Conservation (phyloP, 2,797 vertebrate species). For the Ispidina lecontei region DNA sequence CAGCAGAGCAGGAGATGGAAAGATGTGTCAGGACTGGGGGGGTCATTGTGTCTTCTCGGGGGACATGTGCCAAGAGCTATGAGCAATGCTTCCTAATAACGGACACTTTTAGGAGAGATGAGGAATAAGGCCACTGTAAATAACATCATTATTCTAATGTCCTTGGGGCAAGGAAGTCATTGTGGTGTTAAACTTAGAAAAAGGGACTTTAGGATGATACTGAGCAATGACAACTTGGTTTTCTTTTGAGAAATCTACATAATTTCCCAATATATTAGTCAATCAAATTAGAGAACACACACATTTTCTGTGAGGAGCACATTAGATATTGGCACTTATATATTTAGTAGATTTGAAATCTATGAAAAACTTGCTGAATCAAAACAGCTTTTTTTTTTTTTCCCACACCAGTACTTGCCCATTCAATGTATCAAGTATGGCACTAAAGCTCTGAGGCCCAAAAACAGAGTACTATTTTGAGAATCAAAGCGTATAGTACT, state of each 20-base stretch:
- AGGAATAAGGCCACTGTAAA: background rate
- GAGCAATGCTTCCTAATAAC: background rate
- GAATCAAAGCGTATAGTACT: background rate
- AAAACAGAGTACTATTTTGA: background rate
- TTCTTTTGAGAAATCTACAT: background rate
- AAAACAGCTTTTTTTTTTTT: background rate
- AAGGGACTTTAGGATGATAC: background rate
- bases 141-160: background rate
- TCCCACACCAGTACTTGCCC: background rate
- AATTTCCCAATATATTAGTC: background rate
- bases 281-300: background rate
- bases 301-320: background rate
- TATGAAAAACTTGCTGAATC: background rate
- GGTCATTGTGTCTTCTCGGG: background rate
- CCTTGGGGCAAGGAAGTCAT: background rate
- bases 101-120: background rate
- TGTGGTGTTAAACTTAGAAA: background rate
- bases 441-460: background rate
- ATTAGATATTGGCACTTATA: background rate
- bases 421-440: background rate
- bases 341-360: background rate
- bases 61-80: rapidly evolving
- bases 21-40: rapidly evolving
- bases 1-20: background rate
- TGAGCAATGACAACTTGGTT: background rate